These are phyloP conservation scores for Sylvia borin DNA, from an alignment of 2,797 vertebrate species.

Conservation along the genomic window DNA sequence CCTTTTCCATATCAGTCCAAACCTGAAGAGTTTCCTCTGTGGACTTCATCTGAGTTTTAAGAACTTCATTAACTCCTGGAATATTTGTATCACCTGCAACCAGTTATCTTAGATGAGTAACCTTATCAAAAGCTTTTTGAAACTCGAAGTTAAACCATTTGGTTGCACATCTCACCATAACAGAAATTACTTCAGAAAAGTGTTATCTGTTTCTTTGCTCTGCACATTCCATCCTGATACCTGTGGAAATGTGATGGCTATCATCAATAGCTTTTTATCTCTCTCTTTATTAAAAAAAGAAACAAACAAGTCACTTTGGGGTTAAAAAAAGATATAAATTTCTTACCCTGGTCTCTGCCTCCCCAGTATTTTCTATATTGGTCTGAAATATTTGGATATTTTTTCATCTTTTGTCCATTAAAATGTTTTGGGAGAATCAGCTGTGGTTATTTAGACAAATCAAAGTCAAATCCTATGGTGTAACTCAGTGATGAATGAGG, in stretches of 20 bases:
- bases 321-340: not conserved
- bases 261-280: not conserved
- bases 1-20: not conserved
- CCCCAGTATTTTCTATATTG: not conserved
- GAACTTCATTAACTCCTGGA: not conserved
- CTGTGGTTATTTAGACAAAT: not conserved
- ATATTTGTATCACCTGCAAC: not conserved
- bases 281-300: not conserved
- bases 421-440: not conserved
- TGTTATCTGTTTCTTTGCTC: not conserved
- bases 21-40: not conserved
- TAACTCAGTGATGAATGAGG: not conserved
- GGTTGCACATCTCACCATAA: not conserved
- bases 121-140: conserved; percentile 24
- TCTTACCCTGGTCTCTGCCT: not conserved
- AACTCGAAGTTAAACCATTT: not conserved
- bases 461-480: not conserved
- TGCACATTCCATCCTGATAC: not conserved
- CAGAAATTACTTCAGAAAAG: not conserved
- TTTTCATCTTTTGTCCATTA: not conserved
- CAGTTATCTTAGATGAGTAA: not conserved
- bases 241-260: not conserved
- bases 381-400: not conserved
- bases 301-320: not conserved
- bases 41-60: not conserved